phyloP scores from a whole-genome alignment of 2,113 vertebrate species.

The Phyllostomus hastatus region DNA sequence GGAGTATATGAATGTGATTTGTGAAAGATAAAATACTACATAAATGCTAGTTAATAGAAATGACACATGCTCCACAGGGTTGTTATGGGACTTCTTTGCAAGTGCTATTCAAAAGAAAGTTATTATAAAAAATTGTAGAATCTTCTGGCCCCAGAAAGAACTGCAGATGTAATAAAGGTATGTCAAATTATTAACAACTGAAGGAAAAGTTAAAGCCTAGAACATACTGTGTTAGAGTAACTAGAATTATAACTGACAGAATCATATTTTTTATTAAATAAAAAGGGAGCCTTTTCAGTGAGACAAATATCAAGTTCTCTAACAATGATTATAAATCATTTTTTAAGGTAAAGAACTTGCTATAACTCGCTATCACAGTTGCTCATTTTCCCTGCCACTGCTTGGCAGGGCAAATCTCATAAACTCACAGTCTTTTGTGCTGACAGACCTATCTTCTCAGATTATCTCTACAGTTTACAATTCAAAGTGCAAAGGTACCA shows the following conservation, averaged over 20 bases:
- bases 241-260: conserved; percentile 43
- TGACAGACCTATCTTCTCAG: neutral
- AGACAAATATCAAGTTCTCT: conserved; percentile 52
- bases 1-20: neutral
- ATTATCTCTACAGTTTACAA: neutral
- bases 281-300: conserved; percentile 5
- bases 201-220: conserved; percentile 42
- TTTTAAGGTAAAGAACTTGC: conserved; percentile 39
- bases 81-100: neutral
- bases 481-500: neutral
- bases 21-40: neutral
- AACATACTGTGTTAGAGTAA: conserved; percentile 38
- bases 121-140: conserved; percentile 25
- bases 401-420: neutral
- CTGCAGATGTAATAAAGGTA: conserved; percentile 22
- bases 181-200: conserved; percentile 45
- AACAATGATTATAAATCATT: conserved; percentile 41
- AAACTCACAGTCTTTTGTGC: neutral
- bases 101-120: conserved; percentile 2
- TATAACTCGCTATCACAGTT: neutral
- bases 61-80: neutral
- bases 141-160: neutral
- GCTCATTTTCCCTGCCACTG: conserved; percentile 7
- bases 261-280: conserved; percentile 57
- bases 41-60: neutral